Base-by-base conservation (phyloP, 2,888 invertebrate genomes). In the Lepetodrilus schrolli region DNA sequence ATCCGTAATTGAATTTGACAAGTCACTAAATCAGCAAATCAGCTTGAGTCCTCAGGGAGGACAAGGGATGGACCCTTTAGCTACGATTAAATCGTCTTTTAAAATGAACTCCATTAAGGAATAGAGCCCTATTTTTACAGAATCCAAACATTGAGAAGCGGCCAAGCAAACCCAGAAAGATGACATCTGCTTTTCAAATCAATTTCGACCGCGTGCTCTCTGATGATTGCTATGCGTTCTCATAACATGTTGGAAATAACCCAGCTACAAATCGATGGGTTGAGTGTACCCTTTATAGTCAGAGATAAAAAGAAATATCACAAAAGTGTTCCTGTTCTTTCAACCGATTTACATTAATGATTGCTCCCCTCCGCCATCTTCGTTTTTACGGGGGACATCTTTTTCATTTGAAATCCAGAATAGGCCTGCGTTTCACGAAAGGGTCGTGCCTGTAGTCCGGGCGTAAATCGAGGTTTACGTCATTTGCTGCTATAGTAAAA, bases 1-100 rank as follows among this genome's bases (percentile, higher is more conserved):
- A 17, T 68, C 43, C 26, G 20, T 38, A 68, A 68, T 68, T 68
- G 68, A 68, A 68, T 68, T 68, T 43, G 68, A 68, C 68, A 68
- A 43, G 47, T 43, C 37, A 47, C 43, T 37, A 43, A 68, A 68
- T 21, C 68, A 43, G 23, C 68, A 68, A 68, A 68, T 68, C 43
- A 47, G 68, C 38, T 43, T 21, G 23, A 47, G 43, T 43, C 68
- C 68, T 68, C 21, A 21, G 38, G 68, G 68, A n/a, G 21, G n/a
- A n/a, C n/a, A 26, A 68, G 23, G 10, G n/a, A 68, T 30, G 68
- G 26, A 8, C 38, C 68, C 30, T 34, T 47, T n/a, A 43, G 38
- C 68, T 21, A 23, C 23, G 68, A 68, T 68, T 68, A 68, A 68
- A 43, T 43, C 30, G 58, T 58, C 58, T 30, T 58, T 43, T 58